Evolutionary conservation across 2,113 vertebrate species (phyloP), one percentile per base, ranked within the genome.

Genomic region (Anarhynchus alexandrinus): DNA sequence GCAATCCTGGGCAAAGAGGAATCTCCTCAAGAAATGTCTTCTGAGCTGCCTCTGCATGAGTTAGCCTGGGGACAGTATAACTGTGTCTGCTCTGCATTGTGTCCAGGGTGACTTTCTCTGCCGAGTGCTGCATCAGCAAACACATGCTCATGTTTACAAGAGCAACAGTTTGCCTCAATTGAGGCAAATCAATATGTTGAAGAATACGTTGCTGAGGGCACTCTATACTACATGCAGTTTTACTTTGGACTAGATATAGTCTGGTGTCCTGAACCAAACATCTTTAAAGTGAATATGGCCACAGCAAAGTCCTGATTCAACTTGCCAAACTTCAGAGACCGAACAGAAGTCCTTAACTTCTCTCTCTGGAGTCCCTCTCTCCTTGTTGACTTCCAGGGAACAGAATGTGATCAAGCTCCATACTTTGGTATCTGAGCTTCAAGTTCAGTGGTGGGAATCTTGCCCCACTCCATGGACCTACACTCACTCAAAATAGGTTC

Each of bases 101-200:
- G 72, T 19, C 43, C 49, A 61, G 26, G 43, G 36, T 78, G n/a
- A 12, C 30, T 71, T 49, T 52, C 73, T 67, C 47, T 21, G 5
- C 21, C 34, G 17, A 18, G 54, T 18, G 77, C 62, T 91, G 59
- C 59, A 58, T n/a, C 51, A 88, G 57, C 45, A 54, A 86, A 67
- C 47, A 57, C 43, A 55, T 1, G 1, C 4, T 11, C 5, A 58
- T 10, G 16, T 52, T 71, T 58, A 57, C 21, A 22, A 0, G 1
- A 73, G 26, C n/a, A 47, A 30, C 30, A 66, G 27, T 52, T 52
- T 62, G 32, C 45, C n/a, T 71, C 38, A 62, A 12, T 23, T 70
- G 71, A 34, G 32, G 25, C 27, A 82, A 57, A 59, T 54, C 82
- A 64, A 5, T 1, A 64, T 6, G 12, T 6, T 49, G 45, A 82